Evolutionary conservation across 2,888 invertebrate species (phyloP), one percentile per base, ranked within the genome.

Genomic region (Amphiduros pacificus): DNA sequence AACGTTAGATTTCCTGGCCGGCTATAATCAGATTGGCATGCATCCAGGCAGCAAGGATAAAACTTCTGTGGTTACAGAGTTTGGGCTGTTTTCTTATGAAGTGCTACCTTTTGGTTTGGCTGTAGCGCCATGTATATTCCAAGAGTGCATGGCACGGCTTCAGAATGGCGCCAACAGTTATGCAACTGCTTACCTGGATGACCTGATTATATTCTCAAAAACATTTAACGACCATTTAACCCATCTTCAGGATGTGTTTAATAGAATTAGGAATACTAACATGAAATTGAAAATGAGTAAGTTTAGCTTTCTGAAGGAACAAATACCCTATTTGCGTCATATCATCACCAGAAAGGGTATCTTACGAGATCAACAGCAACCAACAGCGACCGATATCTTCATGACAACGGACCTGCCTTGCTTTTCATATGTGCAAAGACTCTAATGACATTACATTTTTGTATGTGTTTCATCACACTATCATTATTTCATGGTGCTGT

Each of bases 121-220:
- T 14, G n/a, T 22, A 11, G 20, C 17, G 9, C 49, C 49, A 14
- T 11, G 11, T 20, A 22, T 48, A n/a, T 48, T 48, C 20, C 49
- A 48, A 22, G n/a, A 48, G 9, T 22, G 14, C 9, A 48, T 48
- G 49, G n/a, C 6, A 9, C 9, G 9, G 11, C 9, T 48, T 22
- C 20, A 14, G 9, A 48, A 22, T 22, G 49, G 49, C 6, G 36
- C 17, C 11, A 11, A 14, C 20, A 14, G 9, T 9, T 22, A 51
- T 51, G 51, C 49, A n/a, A 48, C n/a, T 9, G 49, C 49, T 14
- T 56, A 56, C 22, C 9, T 56, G 48, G 48, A 56, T 27, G 56
- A 56, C 28, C 11, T 56, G 4, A 48, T 41, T 56, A 24, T 56
- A 9, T 48, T 11, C 48, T 26, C 26, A 9, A 41, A 27, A 5